Evolutionary conservation across 2,113 vertebrate genomes (phyloP).

Genomic region (Petaurus breviceps): DNA sequence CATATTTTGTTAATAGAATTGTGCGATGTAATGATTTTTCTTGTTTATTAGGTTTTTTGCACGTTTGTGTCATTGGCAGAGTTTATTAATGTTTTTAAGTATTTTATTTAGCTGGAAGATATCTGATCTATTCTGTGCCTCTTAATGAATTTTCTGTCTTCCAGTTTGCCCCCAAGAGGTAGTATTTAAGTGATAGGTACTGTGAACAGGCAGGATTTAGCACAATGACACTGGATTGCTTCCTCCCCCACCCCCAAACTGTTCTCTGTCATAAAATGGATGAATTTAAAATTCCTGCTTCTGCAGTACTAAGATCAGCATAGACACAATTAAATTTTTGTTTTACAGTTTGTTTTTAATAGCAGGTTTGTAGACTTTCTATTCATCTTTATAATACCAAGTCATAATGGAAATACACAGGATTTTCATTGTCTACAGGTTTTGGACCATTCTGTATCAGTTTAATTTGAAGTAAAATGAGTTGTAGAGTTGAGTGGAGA

Average conservation of each 20-base stretch:
- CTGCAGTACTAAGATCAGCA: not conserved
- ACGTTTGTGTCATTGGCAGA: constrained; percentile 1
- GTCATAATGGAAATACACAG: constrained; percentile 8
- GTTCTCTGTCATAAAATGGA: not conserved
- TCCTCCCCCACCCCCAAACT: not conserved
- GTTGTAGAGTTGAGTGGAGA: not conserved
- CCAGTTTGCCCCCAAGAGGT: constrained; percentile 18
- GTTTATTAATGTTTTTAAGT: constrained; percentile 45
- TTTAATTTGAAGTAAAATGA: constrained; percentile 9
- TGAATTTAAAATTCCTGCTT: not conserved
- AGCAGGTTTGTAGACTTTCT: constrained; percentile 14
- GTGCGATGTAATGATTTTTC: not conserved
- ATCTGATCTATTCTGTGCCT: constrained; percentile 39
- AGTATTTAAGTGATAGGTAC: constrained; percentile 24
- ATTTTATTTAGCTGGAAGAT: constrained; percentile 27
- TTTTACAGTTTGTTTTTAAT: constrained; percentile 43
- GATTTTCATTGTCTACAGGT: not conserved
- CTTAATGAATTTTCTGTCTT: constrained; percentile 46
- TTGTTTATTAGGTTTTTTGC: not conserved
- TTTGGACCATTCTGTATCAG: not conserved
- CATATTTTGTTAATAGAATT: not conserved
- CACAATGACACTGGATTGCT: not conserved
- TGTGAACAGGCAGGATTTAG: not conserved
- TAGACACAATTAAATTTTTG: not conserved
- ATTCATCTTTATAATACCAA: constrained; percentile 18